These are phyloP conservation scores for Vannuccia rotundouncinata DNA, from an alignment of 2,888 invertebrate species.

Conservation along the genomic window DNA sequence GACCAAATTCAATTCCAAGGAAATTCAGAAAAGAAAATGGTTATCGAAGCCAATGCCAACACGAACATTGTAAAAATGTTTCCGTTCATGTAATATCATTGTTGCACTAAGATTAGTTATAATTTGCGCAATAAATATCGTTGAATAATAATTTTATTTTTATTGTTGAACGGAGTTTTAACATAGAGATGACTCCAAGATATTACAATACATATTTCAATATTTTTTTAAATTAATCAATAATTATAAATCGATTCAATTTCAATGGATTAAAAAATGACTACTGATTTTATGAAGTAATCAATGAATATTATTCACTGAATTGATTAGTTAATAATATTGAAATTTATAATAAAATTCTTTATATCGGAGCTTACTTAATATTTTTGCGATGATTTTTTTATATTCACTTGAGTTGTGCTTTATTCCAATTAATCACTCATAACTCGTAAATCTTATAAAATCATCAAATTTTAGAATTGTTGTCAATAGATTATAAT, in stretches of 20 bases:
- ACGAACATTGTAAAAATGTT: constrained; percentile 2
- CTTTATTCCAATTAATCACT: no score
- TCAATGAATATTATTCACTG: no score
- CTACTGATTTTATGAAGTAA: no score
- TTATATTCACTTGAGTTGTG: no score
- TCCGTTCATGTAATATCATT: constrained; percentile 11
- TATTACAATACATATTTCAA: constrained; percentile 18
- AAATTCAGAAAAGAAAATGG: constrained; percentile 5
- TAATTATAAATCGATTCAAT: not conserved
- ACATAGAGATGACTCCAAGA: constrained; percentile 17
- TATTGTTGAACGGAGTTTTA: constrained; percentile 22
- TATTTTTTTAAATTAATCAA: not conserved
- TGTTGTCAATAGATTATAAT: no score
- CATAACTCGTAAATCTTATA: no score
- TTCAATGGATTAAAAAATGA: no score
- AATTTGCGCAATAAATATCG: not conserved
- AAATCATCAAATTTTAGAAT: no score
- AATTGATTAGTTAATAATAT: no score
- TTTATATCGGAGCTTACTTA: no score
- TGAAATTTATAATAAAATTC: no score
- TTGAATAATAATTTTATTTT: not conserved
- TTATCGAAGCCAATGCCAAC: constrained; percentile 8
- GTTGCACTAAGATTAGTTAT: constrained; percentile 17
- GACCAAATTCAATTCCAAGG: not conserved
- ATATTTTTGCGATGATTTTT: no score